Base-by-base conservation (phyloP, 2,797 vertebrate species). In the Pteropus rufus region DNA sequence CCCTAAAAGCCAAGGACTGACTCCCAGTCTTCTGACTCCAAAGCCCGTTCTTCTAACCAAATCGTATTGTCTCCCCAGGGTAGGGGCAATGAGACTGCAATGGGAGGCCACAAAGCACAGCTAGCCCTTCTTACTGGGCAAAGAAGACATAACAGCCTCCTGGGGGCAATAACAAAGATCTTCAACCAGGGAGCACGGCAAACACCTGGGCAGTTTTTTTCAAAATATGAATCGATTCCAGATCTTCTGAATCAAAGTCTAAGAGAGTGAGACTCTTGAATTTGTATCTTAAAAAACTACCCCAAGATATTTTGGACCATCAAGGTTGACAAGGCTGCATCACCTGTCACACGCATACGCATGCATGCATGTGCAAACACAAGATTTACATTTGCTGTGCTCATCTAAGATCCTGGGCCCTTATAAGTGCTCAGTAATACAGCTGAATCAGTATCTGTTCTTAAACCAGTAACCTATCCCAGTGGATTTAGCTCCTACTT, bases 161-260 rank as follows among this genome's bases (percentile, higher is more conserved):
- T 70, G 12, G 56, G 39, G 18, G 39, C 89, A 79, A 34, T 29
- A 65, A 89, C 64, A 79, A 36, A 94, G 65, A 79, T 70, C 23
- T 94, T 94, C 69, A 95, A 86, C 7, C n/a, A 95, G 65, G 52
- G 11, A 92, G 24, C 14, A 64, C 1, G 84, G 26, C 72, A n/a
- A 84, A 72, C 82, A 73, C 8, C 56, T 54, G 7, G 29, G 54
- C 36, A 73, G n/a, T 69, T 69, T 67, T 41, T 84, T 36, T 31
- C 31, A 69, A 90, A 73, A 88, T 60, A 84, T 3, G 49, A n/a
- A 70, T 62, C n/a, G 69, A 76, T 58, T 76, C 31, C 29, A 39
- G n/a, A 92, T 23, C 64, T 75, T 82, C 75, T 72, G 29, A 91
- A 94, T 73, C 58, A 69, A 80, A 93, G 94, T 62, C 11, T 69